Conservation (phyloP, 1,140 invertebrate species). For the Eumeta japonica region DNA sequence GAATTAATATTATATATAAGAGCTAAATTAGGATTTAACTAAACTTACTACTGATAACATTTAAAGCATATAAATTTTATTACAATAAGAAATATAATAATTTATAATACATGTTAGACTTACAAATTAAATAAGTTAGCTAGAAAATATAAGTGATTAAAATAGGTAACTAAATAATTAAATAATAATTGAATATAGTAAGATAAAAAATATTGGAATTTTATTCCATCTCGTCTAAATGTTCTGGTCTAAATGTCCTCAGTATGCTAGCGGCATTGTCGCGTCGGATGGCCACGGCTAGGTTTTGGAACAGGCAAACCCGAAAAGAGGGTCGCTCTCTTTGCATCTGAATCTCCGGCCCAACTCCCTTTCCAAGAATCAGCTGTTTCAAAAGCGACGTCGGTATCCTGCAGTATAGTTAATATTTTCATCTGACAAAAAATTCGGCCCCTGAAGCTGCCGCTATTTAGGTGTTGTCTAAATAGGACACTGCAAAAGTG, state of each 20-base stretch:
- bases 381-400: neutral
- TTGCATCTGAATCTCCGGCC: neutral
- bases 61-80: no score
- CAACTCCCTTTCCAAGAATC: neutral
- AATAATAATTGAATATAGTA: no score
- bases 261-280: conserved; percentile 3
- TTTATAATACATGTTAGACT: no score
- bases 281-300: conserved; percentile 4
- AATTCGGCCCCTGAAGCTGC: conserved; percentile 2
- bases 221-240: no score
- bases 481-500: conserved; percentile 2
- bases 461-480: neutral
- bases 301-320: conserved; percentile 3
- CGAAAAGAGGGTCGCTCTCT: neutral
- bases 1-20: no score
- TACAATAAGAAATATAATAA: no score
- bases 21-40: no score
- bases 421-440: neutral
- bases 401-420: neutral
- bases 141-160: no score
- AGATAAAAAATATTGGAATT: no score
- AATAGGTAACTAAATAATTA: no score
- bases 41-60: no score
- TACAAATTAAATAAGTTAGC: no score
- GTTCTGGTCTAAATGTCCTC: conserved; percentile 4